These are phyloP conservation scores for Ennomos quercinarius DNA, from an alignment of 2,888 invertebrate genomes.

Conservation along the genomic window DNA sequence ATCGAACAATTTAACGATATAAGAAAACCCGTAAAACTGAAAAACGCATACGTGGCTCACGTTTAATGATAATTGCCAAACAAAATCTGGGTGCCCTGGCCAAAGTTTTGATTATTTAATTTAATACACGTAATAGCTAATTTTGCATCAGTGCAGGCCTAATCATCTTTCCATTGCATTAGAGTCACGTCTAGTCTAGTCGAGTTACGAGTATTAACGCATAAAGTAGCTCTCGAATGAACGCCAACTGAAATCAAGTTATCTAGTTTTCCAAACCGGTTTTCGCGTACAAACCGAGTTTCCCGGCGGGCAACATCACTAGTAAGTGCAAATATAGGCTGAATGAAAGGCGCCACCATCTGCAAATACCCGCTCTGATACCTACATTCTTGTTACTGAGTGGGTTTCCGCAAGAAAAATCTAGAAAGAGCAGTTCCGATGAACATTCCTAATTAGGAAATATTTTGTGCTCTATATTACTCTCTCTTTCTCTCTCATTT, in stretches of 20 bases:
- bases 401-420: conserved; percentile 34
- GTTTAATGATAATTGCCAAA: too few species aligned
- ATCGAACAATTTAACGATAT: too few species aligned
- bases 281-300: neutral
- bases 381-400: conserved; percentile 27
- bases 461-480: too few species aligned
- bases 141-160: neutral
- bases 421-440: neutral
- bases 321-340: conserved; percentile 22
- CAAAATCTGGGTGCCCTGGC: too few species aligned
- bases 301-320: conserved; percentile 11
- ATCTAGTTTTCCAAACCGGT: neutral
- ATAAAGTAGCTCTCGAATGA: too few species aligned
- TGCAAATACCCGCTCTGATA: conserved; percentile 17
- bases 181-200: neutral
- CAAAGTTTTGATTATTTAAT: too few species aligned
- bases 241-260: conserved; percentile 2
- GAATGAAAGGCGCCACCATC: conserved; percentile 23
- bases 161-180: neutral
- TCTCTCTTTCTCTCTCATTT: too few species aligned
- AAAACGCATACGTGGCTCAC: too few species aligned
- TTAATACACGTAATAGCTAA: too few species aligned
- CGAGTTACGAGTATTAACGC: too few species aligned
- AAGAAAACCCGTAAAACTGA: too few species aligned
- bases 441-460: too few species aligned